Percentiles rank a stretch among this genome's conserved stretches.
Conservation (phyloP, 2,113 vertebrate genomes). For the Toxotes jaculatrix region DNA sequence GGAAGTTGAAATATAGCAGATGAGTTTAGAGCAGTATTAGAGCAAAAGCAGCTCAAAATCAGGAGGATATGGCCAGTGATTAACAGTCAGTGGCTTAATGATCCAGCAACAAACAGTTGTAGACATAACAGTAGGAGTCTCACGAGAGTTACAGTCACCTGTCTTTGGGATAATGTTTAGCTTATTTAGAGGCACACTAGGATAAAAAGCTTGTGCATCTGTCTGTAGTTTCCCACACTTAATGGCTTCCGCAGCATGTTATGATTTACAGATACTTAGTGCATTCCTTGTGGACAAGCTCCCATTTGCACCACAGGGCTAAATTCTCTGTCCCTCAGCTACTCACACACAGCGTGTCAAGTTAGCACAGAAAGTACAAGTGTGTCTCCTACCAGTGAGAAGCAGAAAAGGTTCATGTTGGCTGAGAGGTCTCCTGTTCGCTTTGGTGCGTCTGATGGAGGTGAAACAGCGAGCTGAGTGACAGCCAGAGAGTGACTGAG, state of each 20-base stretch:
- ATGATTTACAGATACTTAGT: neutral
- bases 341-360: neutral
- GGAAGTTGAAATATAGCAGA: neutral
- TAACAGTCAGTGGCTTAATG: neutral
- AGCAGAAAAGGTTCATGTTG: conserved; percentile 97
- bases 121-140: neutral
- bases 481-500: conserved; percentile 57
- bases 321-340: neutral
- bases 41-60: neutral
- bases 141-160: neutral
- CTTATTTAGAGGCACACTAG: neutral
- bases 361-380: conserved; percentile 6
- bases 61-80: neutral
- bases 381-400: conserved; percentile 91
- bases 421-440: conserved; percentile 24
- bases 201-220: neutral
- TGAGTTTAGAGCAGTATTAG: neutral
- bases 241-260: neutral
- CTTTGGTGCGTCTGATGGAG: conserved; percentile 61
- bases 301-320: neutral
- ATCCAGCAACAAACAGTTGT: neutral
- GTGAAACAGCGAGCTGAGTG: conserved; percentile 51
- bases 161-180: neutral
- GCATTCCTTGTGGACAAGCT: neutral
- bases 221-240: neutral